Conservation (phyloP, 2,888 invertebrate genomes). For the Phyto melanocephala region DNA sequence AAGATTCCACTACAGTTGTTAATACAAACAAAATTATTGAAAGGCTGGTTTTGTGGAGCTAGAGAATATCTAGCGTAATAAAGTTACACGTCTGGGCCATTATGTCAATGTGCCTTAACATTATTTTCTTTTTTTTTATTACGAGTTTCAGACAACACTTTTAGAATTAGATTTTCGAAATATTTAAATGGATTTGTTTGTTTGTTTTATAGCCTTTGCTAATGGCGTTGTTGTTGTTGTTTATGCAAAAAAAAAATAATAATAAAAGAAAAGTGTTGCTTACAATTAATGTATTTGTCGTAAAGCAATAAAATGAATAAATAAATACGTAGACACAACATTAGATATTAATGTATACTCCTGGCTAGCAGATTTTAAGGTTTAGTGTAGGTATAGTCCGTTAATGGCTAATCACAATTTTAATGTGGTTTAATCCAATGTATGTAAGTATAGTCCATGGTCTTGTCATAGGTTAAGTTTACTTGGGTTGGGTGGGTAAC, state of each 20-base stretch:
- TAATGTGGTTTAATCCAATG: too few relatives aligned
- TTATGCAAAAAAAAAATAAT: too few relatives aligned
- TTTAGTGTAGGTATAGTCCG: too few relatives aligned
- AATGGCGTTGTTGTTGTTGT: neutral
- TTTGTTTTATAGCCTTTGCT: neutral
- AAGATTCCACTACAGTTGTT: neutral
- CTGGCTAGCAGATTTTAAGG: too few relatives aligned
- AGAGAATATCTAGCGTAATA: slow-evolving; percentile 30
- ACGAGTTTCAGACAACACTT: slow-evolving; percentile 6
- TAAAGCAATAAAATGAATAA: too few relatives aligned
- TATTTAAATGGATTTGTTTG: slow-evolving; percentile 19
- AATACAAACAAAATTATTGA: neutral
- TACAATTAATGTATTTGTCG: neutral
- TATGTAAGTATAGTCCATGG: too few relatives aligned
- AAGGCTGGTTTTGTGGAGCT: neutral
- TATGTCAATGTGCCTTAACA: slow-evolving; percentile 59
- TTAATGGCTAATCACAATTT: too few relatives aligned
- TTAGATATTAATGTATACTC: too few relatives aligned
- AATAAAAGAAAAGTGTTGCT: neutral
- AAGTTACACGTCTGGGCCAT: slow-evolving; percentile 61
- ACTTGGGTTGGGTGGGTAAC: too few relatives aligned
- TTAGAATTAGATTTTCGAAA: neutral
- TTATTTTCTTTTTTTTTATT: slow-evolving; percentile 29
- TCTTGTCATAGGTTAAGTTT: too few relatives aligned
- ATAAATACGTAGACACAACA: too few relatives aligned